Evolutionary conservation across 2,797 vertebrate genomes (phyloP), one percentile per base, ranked within the genome.

Genomic region (Coluber constrictor): DNA sequence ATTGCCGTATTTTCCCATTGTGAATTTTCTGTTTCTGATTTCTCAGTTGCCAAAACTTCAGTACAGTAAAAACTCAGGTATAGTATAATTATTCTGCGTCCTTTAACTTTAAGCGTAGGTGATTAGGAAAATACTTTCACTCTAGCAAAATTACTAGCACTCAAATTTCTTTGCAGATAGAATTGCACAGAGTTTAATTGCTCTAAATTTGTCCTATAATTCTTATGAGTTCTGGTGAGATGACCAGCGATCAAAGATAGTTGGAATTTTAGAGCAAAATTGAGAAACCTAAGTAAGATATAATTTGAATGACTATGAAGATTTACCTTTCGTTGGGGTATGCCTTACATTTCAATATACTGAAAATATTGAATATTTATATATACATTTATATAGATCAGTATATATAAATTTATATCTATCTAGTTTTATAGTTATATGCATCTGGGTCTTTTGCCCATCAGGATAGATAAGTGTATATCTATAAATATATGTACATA

Each of bases 41-140:
- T 98, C 99, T 90, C 99, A 99, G 95, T 96, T 99, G 96, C 99
- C 99, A 3, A 99, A 99, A 97, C 98, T 99, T 95, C 99, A 99
- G 96, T 99, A 99, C 98, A 98, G 94, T 98, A 99, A 99, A 98
- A 99, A 98, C 95, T 98, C 99, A 98, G 99, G 99, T 98, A 98
- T 12, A 4, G 94, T 96, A 54, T 95, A 59, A 87, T 0, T 90
- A 93, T 56, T 32, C 93, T 1, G 79, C 74, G 16, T 8, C 32
- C 16, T 15, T 4, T 66, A 0, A 10, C 2, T 88, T 87, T 92
- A 91, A 92, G 56, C 54, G 43, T 25, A 29, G 37, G 3, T 23
- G 27, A 23, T 32, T 43, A 16, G 5, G 2, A 90, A 91, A 86
- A 10, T 29, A 54, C 37, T 56, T 90, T 55, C 70, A 90, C n/a